Evolutionary conservation across 23 tunicate genomes (phyloP), one percentile per base, ranked within the genome.

Genomic region (Diplosoma virens): DNA sequence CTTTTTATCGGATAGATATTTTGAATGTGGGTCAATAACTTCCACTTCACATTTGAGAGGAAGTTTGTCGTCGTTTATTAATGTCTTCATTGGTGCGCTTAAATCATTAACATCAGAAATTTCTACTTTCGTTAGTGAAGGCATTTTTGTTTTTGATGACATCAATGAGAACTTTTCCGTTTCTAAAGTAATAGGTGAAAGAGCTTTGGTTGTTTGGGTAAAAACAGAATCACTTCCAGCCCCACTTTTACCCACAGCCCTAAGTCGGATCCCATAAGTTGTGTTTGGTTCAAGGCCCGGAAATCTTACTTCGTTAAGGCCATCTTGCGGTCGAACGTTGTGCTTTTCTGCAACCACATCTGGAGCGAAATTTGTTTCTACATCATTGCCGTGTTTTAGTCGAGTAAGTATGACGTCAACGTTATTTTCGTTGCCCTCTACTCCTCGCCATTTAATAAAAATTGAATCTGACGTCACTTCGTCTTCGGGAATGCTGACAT

Each of bases 361-460:
- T 26, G 81, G 74, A 14, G 17, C 29, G 2, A 52, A 0, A n/a
- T 32, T 59, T 30, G 33, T 34, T 17, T 71, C 81, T 2, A 37
- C 76, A 18, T 77, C 88, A 1, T 64, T 26, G 32, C 30, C 55
- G 25, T 77, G 77, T 9, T 33, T 61, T 9, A 82, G 53, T 22
- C 81, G 64, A 9, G 78, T 53, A 32, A 89, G 50, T 0, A 73
- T 82, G 37, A 78, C 75, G 60, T 61, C 52, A 14, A 82, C 96
- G 31, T 63, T 59, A n/a, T 82, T 89, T 29, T 78, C 82, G 25
- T 68, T 33, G 1, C 96, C 96, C 59, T 89, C 96, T 25, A 82
- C 88, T 32, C 96, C 84, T 75, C 81, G 75, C 96, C 96, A 89
- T 60, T 32, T 73, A 36, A 89, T 66, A 26, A 37, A 35, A 52